These are phyloP conservation scores for Microcebus jonahi DNA, from an alignment of 2,113 vertebrate genomes.

Conservation along the genomic window DNA sequence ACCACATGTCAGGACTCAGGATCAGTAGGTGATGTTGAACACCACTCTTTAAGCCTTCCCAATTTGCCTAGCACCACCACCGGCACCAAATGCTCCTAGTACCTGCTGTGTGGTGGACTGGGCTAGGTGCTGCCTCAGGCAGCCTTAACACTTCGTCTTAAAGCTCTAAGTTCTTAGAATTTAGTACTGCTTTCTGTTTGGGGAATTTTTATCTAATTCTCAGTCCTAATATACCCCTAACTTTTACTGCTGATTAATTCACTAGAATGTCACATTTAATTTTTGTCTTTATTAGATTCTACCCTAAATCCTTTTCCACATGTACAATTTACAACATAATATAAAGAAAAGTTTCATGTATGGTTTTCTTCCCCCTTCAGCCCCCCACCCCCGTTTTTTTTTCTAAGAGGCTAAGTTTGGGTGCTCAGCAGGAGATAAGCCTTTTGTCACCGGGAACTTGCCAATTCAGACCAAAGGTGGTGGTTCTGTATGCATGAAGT, in stretches of 20 bases:
- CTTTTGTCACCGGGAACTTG: not conserved
- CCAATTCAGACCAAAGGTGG: not conserved
- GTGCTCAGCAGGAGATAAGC: not conserved
- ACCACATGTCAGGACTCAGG: not conserved
- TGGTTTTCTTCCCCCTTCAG: not conserved
- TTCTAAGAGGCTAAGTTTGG: not conserved
- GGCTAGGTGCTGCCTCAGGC: not conserved
- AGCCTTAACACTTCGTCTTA: not conserved
- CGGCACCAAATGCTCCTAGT: not conserved
- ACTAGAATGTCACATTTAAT: not conserved
- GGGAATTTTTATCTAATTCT: not conserved
- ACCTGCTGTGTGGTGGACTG: too few relatives aligned
- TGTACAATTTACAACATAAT: not conserved
- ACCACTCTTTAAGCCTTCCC: not conserved
- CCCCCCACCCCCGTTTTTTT: accelerated
- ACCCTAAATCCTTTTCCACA: not conserved
- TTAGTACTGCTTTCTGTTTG: not conserved
- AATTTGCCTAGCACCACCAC: too few relatives aligned
- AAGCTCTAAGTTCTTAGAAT: not conserved
- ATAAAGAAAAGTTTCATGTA: not conserved
- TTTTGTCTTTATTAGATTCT: not conserved
- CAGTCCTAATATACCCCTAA: not conserved
- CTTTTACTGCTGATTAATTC: not conserved
- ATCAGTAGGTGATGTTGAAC: not conserved
- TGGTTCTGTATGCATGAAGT: not conserved